phyloP scores from a whole-genome alignment of 2,888 invertebrate species.

The Chymomyza fuscimana region DNA sequence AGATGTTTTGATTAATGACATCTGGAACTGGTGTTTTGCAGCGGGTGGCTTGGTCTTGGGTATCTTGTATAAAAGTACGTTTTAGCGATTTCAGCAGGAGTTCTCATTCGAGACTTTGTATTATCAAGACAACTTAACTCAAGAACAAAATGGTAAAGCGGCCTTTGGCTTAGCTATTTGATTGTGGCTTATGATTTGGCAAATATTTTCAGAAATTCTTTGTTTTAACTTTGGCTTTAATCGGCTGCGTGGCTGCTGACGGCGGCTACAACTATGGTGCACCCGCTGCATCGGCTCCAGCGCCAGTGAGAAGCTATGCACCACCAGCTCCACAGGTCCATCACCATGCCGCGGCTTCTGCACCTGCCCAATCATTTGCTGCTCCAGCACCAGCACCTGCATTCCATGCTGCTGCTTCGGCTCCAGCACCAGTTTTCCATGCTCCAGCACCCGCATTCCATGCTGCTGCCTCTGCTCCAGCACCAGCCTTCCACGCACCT shows the following conservation, averaged over 20 bases:
- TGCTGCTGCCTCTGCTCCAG: constrained; percentile 40
- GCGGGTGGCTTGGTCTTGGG: constrained; percentile 5
- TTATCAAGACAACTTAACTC: constrained; percentile 42
- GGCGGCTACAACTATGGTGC: constrained; percentile 60
- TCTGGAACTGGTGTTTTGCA: constrained; percentile 61
- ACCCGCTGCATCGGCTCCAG: constrained; percentile 53
- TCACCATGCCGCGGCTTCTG: constrained; percentile 8
- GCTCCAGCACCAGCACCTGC: constrained; percentile 24
- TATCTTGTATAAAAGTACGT: constrained; percentile 58
- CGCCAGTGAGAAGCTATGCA: constrained; percentile 32
- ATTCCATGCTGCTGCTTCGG: constrained; percentile 18
- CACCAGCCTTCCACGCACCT: constrained; percentile 25
- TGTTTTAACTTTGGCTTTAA: constrained; percentile 56
- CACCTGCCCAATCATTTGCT: constrained; percentile 21
- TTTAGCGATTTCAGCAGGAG: constrained; percentile 34
- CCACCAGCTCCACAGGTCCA: constrained; percentile 18
- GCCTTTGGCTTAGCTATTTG: neutral
- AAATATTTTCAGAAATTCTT: constrained; percentile 49
- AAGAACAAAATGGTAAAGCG: constrained; percentile 52
- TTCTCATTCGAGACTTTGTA: constrained; percentile 57
- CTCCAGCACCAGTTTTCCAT: constrained; percentile 21
- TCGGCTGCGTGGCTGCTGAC: constrained; percentile 52
- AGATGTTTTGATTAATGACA: constrained; percentile 59
- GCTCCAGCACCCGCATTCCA: constrained; percentile 32
- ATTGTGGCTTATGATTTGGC: constrained; percentile 20